Base-by-base conservation (phyloP, 1,140 invertebrate genomes). In the Diachasma alloeum region DNA sequence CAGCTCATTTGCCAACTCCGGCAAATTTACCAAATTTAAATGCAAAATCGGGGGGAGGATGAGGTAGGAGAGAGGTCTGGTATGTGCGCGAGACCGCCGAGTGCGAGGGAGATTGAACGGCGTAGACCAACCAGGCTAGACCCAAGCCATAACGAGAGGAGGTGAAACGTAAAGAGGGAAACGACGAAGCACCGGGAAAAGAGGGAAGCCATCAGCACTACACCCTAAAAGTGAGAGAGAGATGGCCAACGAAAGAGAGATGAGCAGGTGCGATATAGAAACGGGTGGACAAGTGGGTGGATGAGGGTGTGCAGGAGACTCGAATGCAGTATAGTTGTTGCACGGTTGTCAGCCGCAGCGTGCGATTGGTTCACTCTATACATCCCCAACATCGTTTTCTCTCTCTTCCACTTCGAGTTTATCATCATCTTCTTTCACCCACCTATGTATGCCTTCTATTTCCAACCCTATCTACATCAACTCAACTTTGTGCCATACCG, bases 1-100 rank as follows among this genome's bases (percentile, higher is more conserved):
- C 87, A 87, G 87, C 87, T 88, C 87, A 88, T 88, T 88, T 88
- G 87, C 86, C 85, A 87, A 88, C 85, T 88, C 84, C 81, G 86
- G 85, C 82, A 87, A 88, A 87, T 88, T 88, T 87, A 85, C 84
- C 83, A 88, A 88, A 88, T 88, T 88, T 88, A 87, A 88, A 88
- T 88, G 87, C 86, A 88, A 88, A 88, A 88, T 88, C 87, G 86
- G 85, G 82, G 79, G 56, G 15, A 70, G 76, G 72, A 63, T 17
- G 48, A 15, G 48, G 48, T n/a, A 53, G 48, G 48, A 19, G 39
- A 42, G 39, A 42, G 39, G 39, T 42, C 9, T 10, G 13, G 39
- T 11, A 48, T 63, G 59, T 56, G 69, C 63, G 73, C 53, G 71
- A 48, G 74, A 56, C 63, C 22, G 26, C 73, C 15, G 63, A 70